These are phyloP conservation scores for Eristalis arbustorum DNA, from an alignment of 2,888 invertebrate genomes.

Conservation along the genomic window DNA sequence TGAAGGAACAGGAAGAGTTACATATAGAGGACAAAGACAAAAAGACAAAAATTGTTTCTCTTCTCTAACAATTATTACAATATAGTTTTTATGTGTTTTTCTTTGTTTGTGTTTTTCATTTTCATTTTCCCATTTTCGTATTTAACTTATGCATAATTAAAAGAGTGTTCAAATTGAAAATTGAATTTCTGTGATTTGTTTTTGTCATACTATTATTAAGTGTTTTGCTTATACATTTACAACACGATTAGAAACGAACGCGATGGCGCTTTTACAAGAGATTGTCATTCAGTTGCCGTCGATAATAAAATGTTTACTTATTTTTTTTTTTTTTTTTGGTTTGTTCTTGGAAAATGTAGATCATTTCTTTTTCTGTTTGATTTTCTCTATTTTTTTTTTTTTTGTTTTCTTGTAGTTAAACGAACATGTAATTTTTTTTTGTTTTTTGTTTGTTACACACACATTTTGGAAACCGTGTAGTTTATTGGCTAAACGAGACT, in stretches of 20 bases:
- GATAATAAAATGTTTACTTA: slow-evolving; percentile 53
- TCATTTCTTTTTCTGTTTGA: slow-evolving; percentile 9
- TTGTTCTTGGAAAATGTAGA: slow-evolving; percentile 48
- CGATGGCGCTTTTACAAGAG: slow-evolving; percentile 70
- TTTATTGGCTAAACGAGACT: slow-evolving; percentile 70
- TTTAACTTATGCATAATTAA: neutral
- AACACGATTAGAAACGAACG: slow-evolving; percentile 65
- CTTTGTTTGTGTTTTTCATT: neutral
- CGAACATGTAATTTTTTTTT: slow-evolving; percentile 19
- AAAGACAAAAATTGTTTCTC: slow-evolving; percentile 43
- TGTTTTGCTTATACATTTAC: slow-evolving; percentile 44
- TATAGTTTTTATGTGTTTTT: neutral
- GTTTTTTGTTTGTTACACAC: slow-evolving; percentile 63
- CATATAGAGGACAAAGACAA: slow-evolving; percentile 5
- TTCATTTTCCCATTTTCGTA: neutral
- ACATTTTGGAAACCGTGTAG: slow-evolving; percentile 70
- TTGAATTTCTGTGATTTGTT: slow-evolving; percentile 36
- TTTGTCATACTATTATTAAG: slow-evolving; percentile 25
- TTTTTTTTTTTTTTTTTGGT: slow-evolving; percentile 22
- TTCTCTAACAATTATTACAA: slow-evolving; percentile 44
- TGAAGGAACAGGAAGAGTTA: no score
- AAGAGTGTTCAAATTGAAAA: slow-evolving; percentile 23
- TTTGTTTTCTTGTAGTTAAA: slow-evolving; percentile 28
- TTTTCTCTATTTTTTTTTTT: slow-evolving; percentile 4
- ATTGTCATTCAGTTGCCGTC: slow-evolving; percentile 71